Base-by-base conservation (phyloP, 1,140 invertebrate genomes). In the Delia radicum region DNA sequence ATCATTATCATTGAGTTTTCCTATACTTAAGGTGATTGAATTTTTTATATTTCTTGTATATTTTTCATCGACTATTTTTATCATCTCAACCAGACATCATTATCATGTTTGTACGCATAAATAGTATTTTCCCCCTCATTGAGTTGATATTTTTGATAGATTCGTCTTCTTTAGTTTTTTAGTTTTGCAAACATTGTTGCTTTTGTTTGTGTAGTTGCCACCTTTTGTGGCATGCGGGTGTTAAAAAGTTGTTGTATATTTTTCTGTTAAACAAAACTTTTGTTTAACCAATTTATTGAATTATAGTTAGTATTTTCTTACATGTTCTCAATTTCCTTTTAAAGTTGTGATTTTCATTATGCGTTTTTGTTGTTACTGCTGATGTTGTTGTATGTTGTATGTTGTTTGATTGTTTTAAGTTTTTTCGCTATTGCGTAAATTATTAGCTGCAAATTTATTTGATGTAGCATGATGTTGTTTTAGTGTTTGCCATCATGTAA, bases 241-340 rank as follows among this genome's bases (percentile, higher is more conserved):
- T 65, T 65, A 65, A 65, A 42, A 42, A 42, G 6, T 42, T 42
- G 37, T 42, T 15, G 37, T 1, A 15, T 42, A 15, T 42, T 42
- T 42, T 10, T 5, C n/a, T 42, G 37, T 42, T 42, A 42, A 55
- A 55, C 42, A 48, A 48, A 3, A 21, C 24, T 55, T 55, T 55
- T 55, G n/a, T 55, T 55, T 55, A 18, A 27, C 24, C 12, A 13
- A 28, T 28, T 29, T 28, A 28, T 8, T 13, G 13, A n/a, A 15
- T 28, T 28, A 15, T 65, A 65, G 8, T 65, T 65, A 28, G 62
- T 65, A 28, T 65, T 28, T 8, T 13, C 15, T 28, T 24, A 26
- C 62, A 65, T 28, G 62, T 65, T 65, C 62, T 65, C 24, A n/a
- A 29, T 65, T 65, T 6, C 62, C 62, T 65, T 65, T 65, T 65